Evolutionary conservation across 2,113 vertebrate genomes (phyloP).

Genomic region (Eolophus roseicapilla): DNA sequence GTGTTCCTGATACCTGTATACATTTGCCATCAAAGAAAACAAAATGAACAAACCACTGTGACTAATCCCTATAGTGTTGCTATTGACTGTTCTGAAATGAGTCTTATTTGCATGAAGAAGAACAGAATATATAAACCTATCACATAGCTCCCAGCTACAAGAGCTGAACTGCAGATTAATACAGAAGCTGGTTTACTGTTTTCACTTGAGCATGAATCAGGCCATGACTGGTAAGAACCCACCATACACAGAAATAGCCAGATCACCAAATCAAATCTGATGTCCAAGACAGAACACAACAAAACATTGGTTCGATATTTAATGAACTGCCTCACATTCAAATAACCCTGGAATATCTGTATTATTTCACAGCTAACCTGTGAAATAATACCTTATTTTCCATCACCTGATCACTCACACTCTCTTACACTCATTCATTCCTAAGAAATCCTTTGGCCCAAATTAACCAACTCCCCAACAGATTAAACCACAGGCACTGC

Average conservation of each 20-base stretch:
- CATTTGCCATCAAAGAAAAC: not conserved
- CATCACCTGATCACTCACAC: not conserved
- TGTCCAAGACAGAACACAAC: not conserved
- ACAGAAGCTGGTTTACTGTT: not conserved
- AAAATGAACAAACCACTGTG: not conserved
- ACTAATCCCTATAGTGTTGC: not conserved
- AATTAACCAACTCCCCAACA: not conserved
- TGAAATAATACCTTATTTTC: not conserved
- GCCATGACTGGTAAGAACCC: not conserved
- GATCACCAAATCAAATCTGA: not conserved
- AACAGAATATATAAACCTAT: not conserved
- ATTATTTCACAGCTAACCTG: not conserved
- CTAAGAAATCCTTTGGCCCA: not conserved
- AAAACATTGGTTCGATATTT: not conserved
- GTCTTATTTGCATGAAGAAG: not conserved
- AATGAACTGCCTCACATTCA: not conserved
- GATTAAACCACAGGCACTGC: not conserved
- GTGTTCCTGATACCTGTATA: not conserved
- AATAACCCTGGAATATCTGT: not conserved
- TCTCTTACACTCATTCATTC: not conserved
- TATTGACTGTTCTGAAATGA: not conserved
- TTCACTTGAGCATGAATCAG: not conserved
- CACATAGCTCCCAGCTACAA: not conserved
- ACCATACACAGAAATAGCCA: not conserved
- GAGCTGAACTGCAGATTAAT: not conserved